Conservation (phyloP, 2,797 vertebrate species). For the Pogonophryne albipinna region DNA sequence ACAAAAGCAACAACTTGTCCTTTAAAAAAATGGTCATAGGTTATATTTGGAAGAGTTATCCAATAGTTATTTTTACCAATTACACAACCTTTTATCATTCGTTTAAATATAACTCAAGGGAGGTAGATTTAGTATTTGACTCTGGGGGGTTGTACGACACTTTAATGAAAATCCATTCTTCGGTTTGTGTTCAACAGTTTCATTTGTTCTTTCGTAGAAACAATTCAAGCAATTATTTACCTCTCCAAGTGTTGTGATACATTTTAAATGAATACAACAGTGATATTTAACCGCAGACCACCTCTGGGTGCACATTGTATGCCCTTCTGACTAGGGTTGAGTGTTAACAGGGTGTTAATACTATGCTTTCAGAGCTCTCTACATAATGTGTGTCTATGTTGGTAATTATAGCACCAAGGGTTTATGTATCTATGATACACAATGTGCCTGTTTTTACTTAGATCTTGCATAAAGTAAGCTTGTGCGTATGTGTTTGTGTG, state of each 20-base stretch:
- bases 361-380: not conserved
- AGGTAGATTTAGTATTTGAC: not conserved
- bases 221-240: slow-evolving; percentile 4
- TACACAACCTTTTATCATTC: slow-evolving; percentile 1
- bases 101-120: slow-evolving; percentile 5
- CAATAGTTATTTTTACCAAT: not conserved
- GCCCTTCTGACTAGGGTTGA: slow-evolving; percentile 17
- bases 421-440: slow-evolving; percentile 38
- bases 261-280: slow-evolving; percentile 5
- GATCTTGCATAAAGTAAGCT: not conserved
- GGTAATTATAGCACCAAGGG: not conserved
- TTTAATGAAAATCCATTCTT: slow-evolving; percentile 27
- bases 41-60: not conserved
- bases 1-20: not conserved
- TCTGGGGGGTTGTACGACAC: not conserved
- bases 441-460: slow-evolving; percentile 9
- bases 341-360: slow-evolving; percentile 24
- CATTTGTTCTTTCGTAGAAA: not conserved
- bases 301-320: not conserved
- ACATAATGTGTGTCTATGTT: not conserved
- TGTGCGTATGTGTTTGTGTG: slow-evolving; percentile 7
- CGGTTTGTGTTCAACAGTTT: not conserved
- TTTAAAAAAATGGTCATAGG: not conserved
- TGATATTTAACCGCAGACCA: slow-evolving; percentile 6
- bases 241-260: slow-evolving; percentile 5